These are phyloP conservation scores for Leptura quadrifasciata DNA, from an alignment of 2,888 invertebrate genomes.

Conservation along the genomic window DNA sequence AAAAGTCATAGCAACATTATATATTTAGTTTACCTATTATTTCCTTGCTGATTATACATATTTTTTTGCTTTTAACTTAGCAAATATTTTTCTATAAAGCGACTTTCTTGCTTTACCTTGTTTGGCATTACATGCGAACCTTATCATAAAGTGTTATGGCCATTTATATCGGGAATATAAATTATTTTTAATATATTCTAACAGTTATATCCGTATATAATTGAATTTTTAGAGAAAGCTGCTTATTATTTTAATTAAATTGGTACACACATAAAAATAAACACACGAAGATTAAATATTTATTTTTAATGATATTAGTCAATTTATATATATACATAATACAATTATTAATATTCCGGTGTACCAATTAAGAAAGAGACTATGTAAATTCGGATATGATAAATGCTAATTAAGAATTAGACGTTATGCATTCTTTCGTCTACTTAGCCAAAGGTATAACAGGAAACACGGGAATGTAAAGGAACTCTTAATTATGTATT, in stretches of 20 bases:
- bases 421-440: conserved; percentile 1
- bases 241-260: conserved; percentile 36
- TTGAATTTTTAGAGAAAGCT: conserved; percentile 37
- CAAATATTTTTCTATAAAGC: conserved; percentile 8
- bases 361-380: conserved; percentile 35
- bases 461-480: conserved; percentile 22
- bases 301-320: conserved; percentile 33
- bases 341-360: conserved; percentile 27
- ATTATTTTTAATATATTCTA: conserved; percentile 21
- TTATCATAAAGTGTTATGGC: background rate
- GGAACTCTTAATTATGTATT: background rate
- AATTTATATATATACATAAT: conserved; percentile 34
- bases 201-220: conserved; percentile 32
- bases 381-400: conserved; percentile 35
- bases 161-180: conserved; percentile 6
- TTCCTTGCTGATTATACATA: background rate
- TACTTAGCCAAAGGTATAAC: conserved; percentile 10
- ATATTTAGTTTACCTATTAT: background rate
- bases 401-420: conserved; percentile 37
- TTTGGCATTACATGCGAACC: conserved; percentile 1
- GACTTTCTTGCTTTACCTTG: background rate
- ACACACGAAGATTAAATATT: conserved; percentile 38
- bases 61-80: background rate
- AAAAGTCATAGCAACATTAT: background rate
- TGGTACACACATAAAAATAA: conserved; percentile 16